A percentile compares a stretch with the other conserved stretches of the same genome.
These are phyloP conservation scores for Calephelis virginiensis DNA, from an alignment of 1,140 invertebrate genomes.

Conservation along the genomic window DNA sequence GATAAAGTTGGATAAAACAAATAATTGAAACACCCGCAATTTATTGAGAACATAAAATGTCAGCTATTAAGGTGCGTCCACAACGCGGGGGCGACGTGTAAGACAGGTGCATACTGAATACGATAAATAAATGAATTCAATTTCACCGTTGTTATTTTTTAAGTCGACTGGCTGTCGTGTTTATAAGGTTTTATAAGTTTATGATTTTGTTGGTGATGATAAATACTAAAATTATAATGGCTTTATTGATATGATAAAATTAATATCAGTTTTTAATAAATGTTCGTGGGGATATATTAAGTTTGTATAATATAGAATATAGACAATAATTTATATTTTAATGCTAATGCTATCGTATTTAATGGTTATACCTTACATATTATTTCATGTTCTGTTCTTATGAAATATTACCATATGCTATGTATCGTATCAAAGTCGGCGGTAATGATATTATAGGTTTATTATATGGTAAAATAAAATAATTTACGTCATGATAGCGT, in stretches of 20 bases:
- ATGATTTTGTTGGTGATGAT: slow-evolving; percentile 2
- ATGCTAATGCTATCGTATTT: no score
- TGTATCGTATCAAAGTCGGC: no score
- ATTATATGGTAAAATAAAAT: no score
- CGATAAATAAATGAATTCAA: slow-evolving; percentile 21
- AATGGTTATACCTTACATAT: no score
- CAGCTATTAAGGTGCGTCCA: slow-evolving; percentile 17
- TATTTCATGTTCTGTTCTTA: no score
- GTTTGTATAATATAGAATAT: no score
- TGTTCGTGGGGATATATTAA: no score
- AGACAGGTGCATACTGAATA: slow-evolving; percentile 19
- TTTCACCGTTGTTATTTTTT: slow-evolving; percentile 14
- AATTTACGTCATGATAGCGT: no score
- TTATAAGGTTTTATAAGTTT: slow-evolving; percentile 8
- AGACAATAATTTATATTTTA: no score
- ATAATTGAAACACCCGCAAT: slow-evolving; percentile 44
- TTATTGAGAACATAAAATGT: slow-evolving; percentile 38
- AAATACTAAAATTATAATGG: not conserved
- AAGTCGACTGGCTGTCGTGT: not conserved
- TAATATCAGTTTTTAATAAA: not conserved
- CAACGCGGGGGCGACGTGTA: slow-evolving; percentile 17
- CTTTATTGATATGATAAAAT: not conserved
- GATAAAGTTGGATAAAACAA: slow-evolving; percentile 39
- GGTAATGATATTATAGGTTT: no score
- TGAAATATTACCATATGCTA: no score